These are phyloP conservation scores for Psilanteris sp. DNA, from an alignment of 1,140 invertebrate genomes.

Conservation along the genomic window DNA sequence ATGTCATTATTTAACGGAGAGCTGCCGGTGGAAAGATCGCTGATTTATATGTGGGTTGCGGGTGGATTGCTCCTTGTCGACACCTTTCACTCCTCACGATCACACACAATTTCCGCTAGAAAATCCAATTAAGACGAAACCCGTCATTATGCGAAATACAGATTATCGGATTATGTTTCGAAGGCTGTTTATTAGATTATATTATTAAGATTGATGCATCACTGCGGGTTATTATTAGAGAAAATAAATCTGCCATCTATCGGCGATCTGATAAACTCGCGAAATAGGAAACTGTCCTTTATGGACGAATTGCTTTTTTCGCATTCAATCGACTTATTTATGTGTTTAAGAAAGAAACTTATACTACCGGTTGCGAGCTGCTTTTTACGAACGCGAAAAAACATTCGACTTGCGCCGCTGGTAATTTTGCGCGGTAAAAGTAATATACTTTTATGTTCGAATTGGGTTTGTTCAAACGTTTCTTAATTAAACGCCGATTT, in stretches of 20 bases:
- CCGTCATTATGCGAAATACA: slow-evolving; percentile 44
- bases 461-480: no score
- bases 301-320: no score
- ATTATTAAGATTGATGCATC: slow-evolving; percentile 55
- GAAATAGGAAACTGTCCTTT: slow-evolving; percentile 36
- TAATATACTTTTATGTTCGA: no score
- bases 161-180: slow-evolving; percentile 50
- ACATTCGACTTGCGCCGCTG: no score
- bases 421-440: no score
- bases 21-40: slow-evolving; percentile 25
- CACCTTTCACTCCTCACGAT: slow-evolving; percentile 54
- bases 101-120: slow-evolving; percentile 50
- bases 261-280: slow-evolving; percentile 29
- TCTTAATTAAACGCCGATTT: no score
- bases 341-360: no score
- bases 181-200: slow-evolving; percentile 56
- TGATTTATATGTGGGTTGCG: slow-evolving; percentile 49
- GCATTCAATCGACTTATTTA: no score
- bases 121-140: slow-evolving; percentile 63
- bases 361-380: no score
- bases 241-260: slow-evolving; percentile 33
- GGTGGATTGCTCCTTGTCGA: slow-evolving; percentile 54
- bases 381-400: no score
- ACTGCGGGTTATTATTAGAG: slow-evolving; percentile 50
- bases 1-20: slow-evolving; percentile 47